phyloP scores from a whole-genome alignment of 2,113 vertebrate species.

The Muntiacus reevesi region DNA sequence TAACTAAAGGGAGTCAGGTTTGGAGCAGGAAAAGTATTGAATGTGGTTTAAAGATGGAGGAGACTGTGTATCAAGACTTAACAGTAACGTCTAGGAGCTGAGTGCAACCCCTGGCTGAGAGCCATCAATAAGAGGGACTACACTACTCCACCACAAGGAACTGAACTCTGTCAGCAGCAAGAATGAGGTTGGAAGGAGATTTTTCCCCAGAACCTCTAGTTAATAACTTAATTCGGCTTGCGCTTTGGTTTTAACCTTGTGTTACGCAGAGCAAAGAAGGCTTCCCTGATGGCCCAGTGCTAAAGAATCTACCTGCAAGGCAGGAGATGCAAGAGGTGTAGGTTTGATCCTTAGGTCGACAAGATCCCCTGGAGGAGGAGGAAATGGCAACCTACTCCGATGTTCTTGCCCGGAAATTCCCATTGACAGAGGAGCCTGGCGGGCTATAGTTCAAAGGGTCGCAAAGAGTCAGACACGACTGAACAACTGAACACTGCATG shows the following conservation, averaged over 20 bases:
- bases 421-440: neutral
- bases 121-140: neutral
- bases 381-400: neutral
- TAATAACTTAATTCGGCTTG: neutral
- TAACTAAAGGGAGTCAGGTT: neutral
- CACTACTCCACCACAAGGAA: neutral
- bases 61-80: rapidly evolving
- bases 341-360: neutral
- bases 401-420: neutral
- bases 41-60: neutral
- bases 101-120: neutral
- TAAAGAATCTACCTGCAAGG: neutral
- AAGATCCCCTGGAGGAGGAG: neutral
- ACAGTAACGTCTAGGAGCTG: neutral
- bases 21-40: neutral
- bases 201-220: neutral
- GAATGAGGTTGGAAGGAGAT: neutral
- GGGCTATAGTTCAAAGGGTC: neutral
- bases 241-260: neutral
- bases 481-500: neutral
- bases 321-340: neutral
- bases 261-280: neutral
- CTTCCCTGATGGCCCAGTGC: neutral
- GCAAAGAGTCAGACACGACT: neutral
- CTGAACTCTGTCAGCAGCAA: neutral